Percentiles rank a stretch among this genome's conserved stretches.
These are phyloP conservation scores for Oscheius sp. DNA, from an alignment of 2,888 invertebrate genomes.

Conservation along the genomic window DNA sequence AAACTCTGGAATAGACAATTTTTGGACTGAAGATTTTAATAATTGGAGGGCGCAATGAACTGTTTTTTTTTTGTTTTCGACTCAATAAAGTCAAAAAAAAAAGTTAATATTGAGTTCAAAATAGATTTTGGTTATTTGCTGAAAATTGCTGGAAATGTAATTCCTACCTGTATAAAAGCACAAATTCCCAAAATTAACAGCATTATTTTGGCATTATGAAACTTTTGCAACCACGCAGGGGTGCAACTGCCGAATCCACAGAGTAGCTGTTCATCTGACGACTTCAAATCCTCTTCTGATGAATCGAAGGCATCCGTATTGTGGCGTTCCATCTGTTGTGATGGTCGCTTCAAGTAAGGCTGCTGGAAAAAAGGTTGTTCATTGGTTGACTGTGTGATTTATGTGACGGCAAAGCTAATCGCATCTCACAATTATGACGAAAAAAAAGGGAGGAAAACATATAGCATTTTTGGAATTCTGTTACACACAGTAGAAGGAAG, in stretches of 20 bases:
- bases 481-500: no score
- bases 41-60: no score
- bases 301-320: constrained; percentile 50
- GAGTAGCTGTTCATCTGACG: constrained; percentile 49
- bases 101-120: no score
- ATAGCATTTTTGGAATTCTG: neutral
- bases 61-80: neutral
- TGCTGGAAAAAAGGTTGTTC: constrained; percentile 8
- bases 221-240: constrained; percentile 64
- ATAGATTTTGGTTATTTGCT: neutral
- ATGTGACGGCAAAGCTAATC: constrained; percentile 7
- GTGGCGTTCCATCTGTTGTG: constrained; percentile 50
- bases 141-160: neutral
- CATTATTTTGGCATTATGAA: constrained; percentile 67
- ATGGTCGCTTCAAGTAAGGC: constrained; percentile 11
- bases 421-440: constrained; percentile 25
- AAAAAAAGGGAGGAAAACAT: constrained; percentile 1
- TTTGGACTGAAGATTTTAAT: no score
- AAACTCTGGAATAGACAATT: constrained; percentile 54
- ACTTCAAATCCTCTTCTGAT: constrained; percentile 47
- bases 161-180: constrained; percentile 70
- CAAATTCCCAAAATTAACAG: constrained; percentile 68
- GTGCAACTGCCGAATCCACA: constrained; percentile 67
- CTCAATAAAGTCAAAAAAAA: neutral
- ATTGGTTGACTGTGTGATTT: neutral